phyloP scores from a whole-genome alignment of 2,113 vertebrate genomes.

The Orycteropus afer region DNA sequence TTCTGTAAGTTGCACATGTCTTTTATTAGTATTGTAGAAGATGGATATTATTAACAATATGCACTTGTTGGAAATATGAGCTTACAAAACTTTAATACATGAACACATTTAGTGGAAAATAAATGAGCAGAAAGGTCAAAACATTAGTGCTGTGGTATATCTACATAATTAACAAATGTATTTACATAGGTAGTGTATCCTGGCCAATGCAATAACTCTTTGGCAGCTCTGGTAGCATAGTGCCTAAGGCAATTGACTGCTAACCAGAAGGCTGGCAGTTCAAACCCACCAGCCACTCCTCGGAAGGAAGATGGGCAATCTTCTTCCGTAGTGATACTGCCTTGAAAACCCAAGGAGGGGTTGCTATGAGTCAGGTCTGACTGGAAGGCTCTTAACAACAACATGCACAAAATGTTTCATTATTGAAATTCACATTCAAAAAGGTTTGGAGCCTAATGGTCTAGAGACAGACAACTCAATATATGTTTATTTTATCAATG shows the following conservation, averaged over 20 bases:
- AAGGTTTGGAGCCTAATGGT: background rate
- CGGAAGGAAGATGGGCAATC: no score
- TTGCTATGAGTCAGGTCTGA: no score
- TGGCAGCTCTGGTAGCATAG: no score
- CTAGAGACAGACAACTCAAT: no score
- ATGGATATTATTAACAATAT: background rate
- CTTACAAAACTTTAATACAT: background rate
- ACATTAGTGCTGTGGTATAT: background rate
- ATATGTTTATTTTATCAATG: background rate
- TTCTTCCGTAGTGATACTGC: no score
- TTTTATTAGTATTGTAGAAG: background rate
- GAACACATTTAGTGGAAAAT: background rate
- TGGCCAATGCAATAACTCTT: no score
- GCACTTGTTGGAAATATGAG: background rate
- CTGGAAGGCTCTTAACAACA: no score
- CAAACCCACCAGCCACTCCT: no score
- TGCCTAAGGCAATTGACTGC: no score
- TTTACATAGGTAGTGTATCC: background rate
- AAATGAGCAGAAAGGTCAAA: background rate
- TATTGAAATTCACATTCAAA: background rate
- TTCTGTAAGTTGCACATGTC: background rate
- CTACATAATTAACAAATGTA: background rate
- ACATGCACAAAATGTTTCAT: slow-evolving; percentile 9
- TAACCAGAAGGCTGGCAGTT: no score
- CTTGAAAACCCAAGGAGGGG: no score